Evolutionary conservation across 2,113 vertebrate species (phyloP).

Genomic region (Castor canadensis): DNA sequence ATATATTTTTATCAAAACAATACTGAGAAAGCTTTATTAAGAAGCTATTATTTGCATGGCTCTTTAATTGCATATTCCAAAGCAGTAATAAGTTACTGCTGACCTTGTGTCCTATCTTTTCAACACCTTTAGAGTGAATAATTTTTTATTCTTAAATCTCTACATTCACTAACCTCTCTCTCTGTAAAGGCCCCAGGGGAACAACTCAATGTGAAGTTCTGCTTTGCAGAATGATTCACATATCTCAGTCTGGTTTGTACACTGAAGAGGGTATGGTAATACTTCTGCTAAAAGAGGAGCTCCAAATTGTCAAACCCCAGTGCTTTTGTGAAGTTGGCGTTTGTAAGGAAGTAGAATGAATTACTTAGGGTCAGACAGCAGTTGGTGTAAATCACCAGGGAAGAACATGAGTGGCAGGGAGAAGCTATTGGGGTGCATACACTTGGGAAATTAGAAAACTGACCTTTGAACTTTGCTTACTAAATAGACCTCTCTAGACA

Average conservation of each 20-base stretch:
- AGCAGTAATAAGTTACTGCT: not conserved
- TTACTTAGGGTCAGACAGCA: conserved; percentile 76
- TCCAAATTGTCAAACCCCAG: conserved; percentile 61
- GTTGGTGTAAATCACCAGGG: conserved; percentile 73
- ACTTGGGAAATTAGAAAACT: conserved; percentile 58
- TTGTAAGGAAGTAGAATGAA: conserved; percentile 74
- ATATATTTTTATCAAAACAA: not conserved
- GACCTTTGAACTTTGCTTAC: conserved; percentile 57
- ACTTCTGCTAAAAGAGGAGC: conserved; percentile 63
- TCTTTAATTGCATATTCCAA: not conserved
- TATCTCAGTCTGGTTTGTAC: conserved; percentile 49
- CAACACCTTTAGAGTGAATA: not conserved
- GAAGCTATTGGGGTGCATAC: conserved; percentile 57
- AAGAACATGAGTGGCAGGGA: conserved; percentile 58
- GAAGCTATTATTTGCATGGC: not conserved
- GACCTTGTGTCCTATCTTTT: not conserved
- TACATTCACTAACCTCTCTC: not conserved
- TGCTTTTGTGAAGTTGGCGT: conserved; percentile 66
- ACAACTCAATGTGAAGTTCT: not conserved
- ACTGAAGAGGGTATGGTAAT: conserved; percentile 44
- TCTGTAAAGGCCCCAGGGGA: not conserved
- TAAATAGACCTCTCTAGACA: conserved; percentile 68
- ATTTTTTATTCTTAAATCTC: conserved; percentile 1
- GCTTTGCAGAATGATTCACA: conserved; percentile 37
- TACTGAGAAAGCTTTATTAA: not conserved